phyloP scores from a whole-genome alignment of 2,113 vertebrate species.

The Neoarius graeffei region DNA sequence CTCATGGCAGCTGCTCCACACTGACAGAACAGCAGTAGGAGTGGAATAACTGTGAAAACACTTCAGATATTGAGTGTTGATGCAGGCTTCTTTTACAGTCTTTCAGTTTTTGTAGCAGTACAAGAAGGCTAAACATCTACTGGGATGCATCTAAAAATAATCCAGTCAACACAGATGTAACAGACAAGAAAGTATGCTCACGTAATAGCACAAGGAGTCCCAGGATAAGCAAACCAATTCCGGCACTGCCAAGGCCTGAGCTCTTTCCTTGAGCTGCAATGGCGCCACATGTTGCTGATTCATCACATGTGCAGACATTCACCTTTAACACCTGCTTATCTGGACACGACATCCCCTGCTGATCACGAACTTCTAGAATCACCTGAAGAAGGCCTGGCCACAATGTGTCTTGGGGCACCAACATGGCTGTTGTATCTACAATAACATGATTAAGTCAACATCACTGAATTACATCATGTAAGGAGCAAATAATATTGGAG shows the following conservation, averaged over 20 bases:
- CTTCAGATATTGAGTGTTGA: neutral
- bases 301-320: conserved; percentile 67
- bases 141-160: too few species aligned
- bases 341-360: conserved; percentile 62
- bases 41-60: conserved; percentile 75
- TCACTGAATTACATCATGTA: too few species aligned
- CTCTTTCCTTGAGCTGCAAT: accelerated
- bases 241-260: conserved; percentile 69
- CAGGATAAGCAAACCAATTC: conserved; percentile 79
- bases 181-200: conserved; percentile 66
- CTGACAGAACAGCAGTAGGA: conserved; percentile 75
- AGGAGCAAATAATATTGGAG: too few species aligned
- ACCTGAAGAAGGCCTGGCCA: conserved; percentile 63
- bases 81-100: too few species aligned
- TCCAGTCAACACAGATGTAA: neutral
- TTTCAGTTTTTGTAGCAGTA: too few species aligned
- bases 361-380: conserved; percentile 62
- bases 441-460: too few species aligned
- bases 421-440: too few species aligned
- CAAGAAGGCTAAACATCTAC: neutral
- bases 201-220: conserved; percentile 78
- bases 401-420: too few species aligned
- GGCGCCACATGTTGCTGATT: conserved; percentile 46
- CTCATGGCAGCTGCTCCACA: conserved; percentile 63
- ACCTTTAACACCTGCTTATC: conserved; percentile 64